Evolutionary conservation across 2,888 invertebrate species (phyloP).

Genomic region (Torymus aiolomorphi): DNA sequence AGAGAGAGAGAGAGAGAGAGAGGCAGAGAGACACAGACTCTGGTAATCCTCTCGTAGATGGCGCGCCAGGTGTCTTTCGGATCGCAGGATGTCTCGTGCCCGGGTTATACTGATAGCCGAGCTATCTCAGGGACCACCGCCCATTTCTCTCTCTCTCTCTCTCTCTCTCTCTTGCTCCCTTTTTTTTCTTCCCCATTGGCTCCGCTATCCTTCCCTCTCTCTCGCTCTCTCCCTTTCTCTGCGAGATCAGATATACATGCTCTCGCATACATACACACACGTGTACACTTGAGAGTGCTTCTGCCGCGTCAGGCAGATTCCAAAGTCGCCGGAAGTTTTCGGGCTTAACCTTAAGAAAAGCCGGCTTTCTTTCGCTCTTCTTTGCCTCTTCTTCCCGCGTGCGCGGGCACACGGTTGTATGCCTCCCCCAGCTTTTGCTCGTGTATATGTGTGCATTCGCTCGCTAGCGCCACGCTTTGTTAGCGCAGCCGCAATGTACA

Average conservation of each 20-base stretch:
- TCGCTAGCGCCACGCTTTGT: conserved; percentile 55
- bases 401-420: background rate
- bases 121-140: conserved; percentile 63
- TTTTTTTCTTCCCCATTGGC: no score
- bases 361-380: conserved; percentile 50
- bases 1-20: conserved; percentile 10
- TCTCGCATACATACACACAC: conserved; percentile 28
- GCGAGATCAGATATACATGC: background rate
- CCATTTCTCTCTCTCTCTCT: conserved; percentile 60
- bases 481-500: conserved; percentile 68
- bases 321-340: conserved; percentile 50
- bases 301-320: conserved; percentile 59
- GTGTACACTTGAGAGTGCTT: conserved; percentile 47
- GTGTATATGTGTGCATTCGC: background rate
- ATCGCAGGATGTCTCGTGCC: conserved; percentile 65
- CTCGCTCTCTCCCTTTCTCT: conserved; percentile 17
- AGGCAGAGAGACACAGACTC: conserved; percentile 16
- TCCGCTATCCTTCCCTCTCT: conserved; percentile 29
- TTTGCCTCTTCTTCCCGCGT: conserved; percentile 51
- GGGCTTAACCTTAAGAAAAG: conserved; percentile 18
- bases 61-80: conserved; percentile 71
- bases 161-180: conserved; percentile 11
- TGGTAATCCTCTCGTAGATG: conserved; percentile 69
- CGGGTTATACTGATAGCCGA: conserved; percentile 55
- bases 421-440: conserved; percentile 29